Base-by-base conservation (phyloP, 2,113 vertebrate genomes). In the Eulemur rufifrons region DNA sequence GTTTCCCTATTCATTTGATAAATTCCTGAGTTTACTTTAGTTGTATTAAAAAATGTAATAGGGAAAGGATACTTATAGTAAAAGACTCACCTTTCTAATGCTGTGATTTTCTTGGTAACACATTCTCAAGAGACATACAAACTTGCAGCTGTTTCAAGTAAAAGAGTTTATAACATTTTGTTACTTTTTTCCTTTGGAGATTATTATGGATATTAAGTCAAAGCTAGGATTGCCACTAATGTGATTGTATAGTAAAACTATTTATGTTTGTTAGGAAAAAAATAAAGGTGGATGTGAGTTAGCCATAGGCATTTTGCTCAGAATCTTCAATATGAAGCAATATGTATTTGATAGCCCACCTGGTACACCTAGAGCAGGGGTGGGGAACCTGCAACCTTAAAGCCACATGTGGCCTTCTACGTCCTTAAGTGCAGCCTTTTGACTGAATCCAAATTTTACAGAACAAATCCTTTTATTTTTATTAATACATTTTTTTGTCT, bases 31-130 rank as follows among this genome's bases (percentile, higher is more conserved):
- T 81, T 95, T 20, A 69, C 27, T 82, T 87, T 85, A 59, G 63
- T 86, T 86, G 13, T 74, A 90, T 86, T 84, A 68, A 85, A 93
- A 93, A 63, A 14, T 42, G 21, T 50, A 8, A 6, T 56, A 73
- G 34, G 54, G n/a, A 94, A 83, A 78, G 50, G 25, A n/a, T 61
- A 71, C 39, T 73, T 92, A 78, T 50, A 11, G 7, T 63, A 88
- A 74, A 78, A 64, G 25, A 25, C 14, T 56, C 56, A 54, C 17
- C 13, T 59, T 95, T 95, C n/a, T 89, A 54, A 89, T 25, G 81
- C n/a, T 96, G 47, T 82, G 25, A 56, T 83, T 94, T 95, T 92
- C 71, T 77, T 95, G 39, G 52, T 68, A 96, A 69, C 15, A 17
- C 32, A 52, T 86, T 90, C 77, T 95, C 34, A 13, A 91, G 89